Base-by-base conservation (phyloP, 2,797 vertebrate species). In the Pachyuromys duprasi region DNA sequence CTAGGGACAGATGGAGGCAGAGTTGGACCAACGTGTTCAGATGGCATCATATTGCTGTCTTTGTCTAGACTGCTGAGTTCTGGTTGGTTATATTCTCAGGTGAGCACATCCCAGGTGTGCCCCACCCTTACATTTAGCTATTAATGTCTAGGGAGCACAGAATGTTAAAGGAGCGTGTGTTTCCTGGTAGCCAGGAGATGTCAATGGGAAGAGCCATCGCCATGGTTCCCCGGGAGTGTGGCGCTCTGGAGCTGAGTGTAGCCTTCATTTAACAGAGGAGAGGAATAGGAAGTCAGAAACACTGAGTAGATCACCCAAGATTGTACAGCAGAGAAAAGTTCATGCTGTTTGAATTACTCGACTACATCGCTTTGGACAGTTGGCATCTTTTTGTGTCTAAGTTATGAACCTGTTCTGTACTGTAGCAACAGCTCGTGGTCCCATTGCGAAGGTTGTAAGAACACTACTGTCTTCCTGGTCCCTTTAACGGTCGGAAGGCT, bases 91-190 rank as follows among this genome's bases (percentile, higher is more conserved):
- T 45, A 13, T 53, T 74, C 11, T 14, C 60, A 86, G 75, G 45
- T 49, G 5, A 18, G 31, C 14, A 78, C 53, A 89, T 76, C 14
- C n/a, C 60, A 24, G 33, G 60, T 28, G 3, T 8, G 26, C 69
- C 86, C 49, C 55, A 57, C 36, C 70, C n/a, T 93, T 87, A 45
- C 80, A 69, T 53, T 45, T 31, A 92, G n/a, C 84, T 79, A 8
- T 42, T 49, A 69, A 20, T 82, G 60, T 90, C 96, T 95, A 92
- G 65, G 88, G 33, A 89, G 53, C 67, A 31, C 4, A 86, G 72
- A 84, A 87, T 69, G 82, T 86, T 14, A 76, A 69, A 28, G 70
- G 14, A 79, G 63, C 1, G 4, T 31, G 12, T 90, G 55, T 96
- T 96, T 93, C 53, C 24, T 75, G 86, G 69, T 57, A 65, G 57